phyloP scores from a whole-genome alignment of 1,140 invertebrate genomes.

The Dufourea novaeangliae region DNA sequence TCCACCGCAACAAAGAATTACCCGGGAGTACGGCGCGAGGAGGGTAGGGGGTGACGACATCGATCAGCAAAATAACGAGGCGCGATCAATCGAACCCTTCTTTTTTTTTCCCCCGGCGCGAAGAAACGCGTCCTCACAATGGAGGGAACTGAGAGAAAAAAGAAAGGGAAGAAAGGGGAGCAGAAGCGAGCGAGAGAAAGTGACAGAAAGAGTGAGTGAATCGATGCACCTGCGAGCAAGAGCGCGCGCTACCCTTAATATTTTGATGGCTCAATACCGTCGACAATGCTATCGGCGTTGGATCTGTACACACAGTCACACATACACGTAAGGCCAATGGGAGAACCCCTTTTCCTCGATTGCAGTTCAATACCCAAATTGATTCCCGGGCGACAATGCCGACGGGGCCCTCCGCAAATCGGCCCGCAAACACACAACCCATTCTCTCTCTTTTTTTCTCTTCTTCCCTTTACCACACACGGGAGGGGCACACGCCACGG shows the following conservation, averaged over 20 bases:
- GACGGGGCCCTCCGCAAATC: slow-evolving; percentile 37
- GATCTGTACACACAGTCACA: slow-evolving; percentile 47
- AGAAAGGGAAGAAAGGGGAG: background rate
- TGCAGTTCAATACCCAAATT: slow-evolving; percentile 79
- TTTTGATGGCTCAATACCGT: slow-evolving; percentile 79
- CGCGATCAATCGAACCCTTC: slow-evolving; percentile 56
- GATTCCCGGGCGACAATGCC: slow-evolving; percentile 70
- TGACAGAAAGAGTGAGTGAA: slow-evolving; percentile 36
- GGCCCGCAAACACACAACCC: slow-evolving; percentile 57
- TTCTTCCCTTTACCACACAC: background rate
- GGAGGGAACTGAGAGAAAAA: background rate
- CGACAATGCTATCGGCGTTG: slow-evolving; percentile 76
- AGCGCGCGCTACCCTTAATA: slow-evolving; percentile 71
- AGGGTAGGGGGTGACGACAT: slow-evolving; percentile 32
- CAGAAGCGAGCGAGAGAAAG: background rate
- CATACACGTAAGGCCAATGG: slow-evolving; percentile 26
- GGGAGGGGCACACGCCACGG: slow-evolving; percentile 57
- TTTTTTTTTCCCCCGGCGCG: slow-evolving; percentile 43
- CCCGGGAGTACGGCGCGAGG: too few relatives aligned
- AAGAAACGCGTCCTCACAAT: slow-evolving; percentile 58
- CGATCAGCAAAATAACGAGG: slow-evolving; percentile 58
- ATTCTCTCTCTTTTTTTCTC: slow-evolving; percentile 31
- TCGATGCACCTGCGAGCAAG: slow-evolving; percentile 59
- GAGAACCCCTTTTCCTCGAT: slow-evolving; percentile 68
- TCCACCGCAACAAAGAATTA: background rate